phyloP scores from a whole-genome alignment of 2,888 invertebrate species.

The Spialia ferax region DNA sequence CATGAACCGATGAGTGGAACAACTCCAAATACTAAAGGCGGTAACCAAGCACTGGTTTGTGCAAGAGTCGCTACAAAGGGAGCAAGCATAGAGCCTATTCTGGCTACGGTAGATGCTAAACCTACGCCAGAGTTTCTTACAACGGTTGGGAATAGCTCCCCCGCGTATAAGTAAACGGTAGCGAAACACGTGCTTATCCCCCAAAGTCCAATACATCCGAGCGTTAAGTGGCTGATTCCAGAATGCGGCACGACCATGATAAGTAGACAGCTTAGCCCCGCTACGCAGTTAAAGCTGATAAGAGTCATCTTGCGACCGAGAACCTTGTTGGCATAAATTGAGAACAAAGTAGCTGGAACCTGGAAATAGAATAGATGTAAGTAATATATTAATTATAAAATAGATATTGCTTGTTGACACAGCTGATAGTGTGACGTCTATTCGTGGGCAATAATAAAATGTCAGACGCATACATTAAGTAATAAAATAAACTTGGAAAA shows the following conservation, averaged over 20 bases:
- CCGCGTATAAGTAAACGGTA: conserved; percentile 94
- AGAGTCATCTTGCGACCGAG: conserved; percentile 90
- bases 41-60: conserved; percentile 86
- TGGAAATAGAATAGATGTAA: conserved; percentile 55
- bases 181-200: conserved; percentile 95
- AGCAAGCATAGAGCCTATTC: conserved; percentile 94
- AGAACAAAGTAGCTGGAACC: conserved; percentile 88
- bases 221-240: conserved; percentile 82
- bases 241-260: conserved; percentile 85
- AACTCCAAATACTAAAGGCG: conserved; percentile 91
- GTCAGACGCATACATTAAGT: background rate
- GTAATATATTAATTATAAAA: no score
- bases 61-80: conserved; percentile 92
- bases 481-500: no score
- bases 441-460: no score
- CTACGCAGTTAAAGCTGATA: conserved; percentile 88
- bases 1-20: conserved; percentile 89
- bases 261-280: conserved; percentile 88
- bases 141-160: conserved; percentile 96
- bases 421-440: background rate
- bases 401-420: background rate
- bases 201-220: conserved; percentile 92
- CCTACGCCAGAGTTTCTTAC: conserved; percentile 96
- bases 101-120: conserved; percentile 93
- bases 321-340: conserved; percentile 88